phyloP scores from a whole-genome alignment of 2,113 vertebrate genomes.

The Rousettus leschenaultii region DNA sequence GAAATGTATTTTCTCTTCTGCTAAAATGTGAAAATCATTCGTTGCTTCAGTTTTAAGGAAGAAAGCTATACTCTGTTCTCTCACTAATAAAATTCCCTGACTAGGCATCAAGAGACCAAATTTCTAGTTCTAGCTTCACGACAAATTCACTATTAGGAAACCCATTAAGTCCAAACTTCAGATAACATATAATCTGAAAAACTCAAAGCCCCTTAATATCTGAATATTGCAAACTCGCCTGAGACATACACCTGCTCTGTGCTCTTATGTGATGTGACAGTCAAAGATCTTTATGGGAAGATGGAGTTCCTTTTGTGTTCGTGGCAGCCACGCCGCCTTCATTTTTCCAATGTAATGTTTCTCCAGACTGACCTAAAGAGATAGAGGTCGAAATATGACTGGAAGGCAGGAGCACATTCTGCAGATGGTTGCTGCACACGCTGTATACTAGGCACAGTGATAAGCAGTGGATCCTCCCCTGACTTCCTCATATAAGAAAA shows the following conservation, averaged over 20 bases:
- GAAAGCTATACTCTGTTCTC: neutral
- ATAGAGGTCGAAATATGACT: neutral
- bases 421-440: no score
- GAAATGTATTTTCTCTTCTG: constrained; percentile 23
- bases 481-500: neutral
- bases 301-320: neutral
- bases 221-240: neutral
- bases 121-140: constrained; percentile 8
- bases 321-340: neutral
- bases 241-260: neutral
- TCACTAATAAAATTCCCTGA: constrained; percentile 16
- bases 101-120: neutral
- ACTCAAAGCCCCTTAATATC: constrained; percentile 24
- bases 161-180: constrained; percentile 9
- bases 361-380: neutral
- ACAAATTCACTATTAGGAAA: constrained; percentile 2
- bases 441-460: neutral
- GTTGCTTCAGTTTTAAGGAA: neutral
- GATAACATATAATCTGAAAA: constrained; percentile 33
- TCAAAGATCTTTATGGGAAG: neutral
- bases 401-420: neutral
- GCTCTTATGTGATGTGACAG: neutral
- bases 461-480: neutral
- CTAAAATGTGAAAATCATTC: constrained; percentile 25
- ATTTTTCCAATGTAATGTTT: neutral